phyloP scores from a whole-genome alignment of 1,140 invertebrate species.

The Heterodera carotae region DNA sequence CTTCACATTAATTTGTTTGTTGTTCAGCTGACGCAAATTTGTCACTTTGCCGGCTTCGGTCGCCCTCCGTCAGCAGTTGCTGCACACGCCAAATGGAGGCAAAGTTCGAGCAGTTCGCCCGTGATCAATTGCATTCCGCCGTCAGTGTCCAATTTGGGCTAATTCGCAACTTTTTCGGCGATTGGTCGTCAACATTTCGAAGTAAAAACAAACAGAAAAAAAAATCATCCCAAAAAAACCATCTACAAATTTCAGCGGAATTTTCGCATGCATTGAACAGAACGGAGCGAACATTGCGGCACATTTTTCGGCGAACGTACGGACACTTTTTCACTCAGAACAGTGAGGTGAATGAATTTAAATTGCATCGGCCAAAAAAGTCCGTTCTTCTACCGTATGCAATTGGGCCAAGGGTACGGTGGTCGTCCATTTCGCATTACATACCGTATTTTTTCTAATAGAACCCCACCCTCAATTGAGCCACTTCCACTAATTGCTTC shows the following conservation, averaged over 20 bases:
- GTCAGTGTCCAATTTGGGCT: constrained; percentile 2
- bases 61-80: constrained; percentile 2
- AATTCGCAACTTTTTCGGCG: constrained; percentile 8
- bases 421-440: too few species aligned
- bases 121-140: background rate
- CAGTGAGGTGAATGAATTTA: constrained; percentile 14
- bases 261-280: constrained; percentile 17
- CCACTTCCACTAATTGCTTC: too few species aligned
- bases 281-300: constrained; percentile 10
- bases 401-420: too few species aligned
- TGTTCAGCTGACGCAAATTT: constrained; percentile 7
- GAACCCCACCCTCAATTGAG: too few species aligned
- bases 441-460: too few species aligned
- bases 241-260: background rate
- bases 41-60: constrained; percentile 6
- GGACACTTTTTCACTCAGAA: constrained; percentile 26
- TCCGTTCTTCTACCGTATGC: too few species aligned
- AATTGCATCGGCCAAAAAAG: background rate
- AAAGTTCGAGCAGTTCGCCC: constrained; percentile 14
- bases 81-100: constrained; percentile 18
- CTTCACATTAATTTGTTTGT: too few species aligned
- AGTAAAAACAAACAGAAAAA: background rate
- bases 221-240: background rate
- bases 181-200: constrained; percentile 14
- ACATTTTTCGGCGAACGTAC: constrained; percentile 16